Evolutionary conservation across 1,140 invertebrate genomes (phyloP).

Genomic region (Mercenaria mercenaria): DNA sequence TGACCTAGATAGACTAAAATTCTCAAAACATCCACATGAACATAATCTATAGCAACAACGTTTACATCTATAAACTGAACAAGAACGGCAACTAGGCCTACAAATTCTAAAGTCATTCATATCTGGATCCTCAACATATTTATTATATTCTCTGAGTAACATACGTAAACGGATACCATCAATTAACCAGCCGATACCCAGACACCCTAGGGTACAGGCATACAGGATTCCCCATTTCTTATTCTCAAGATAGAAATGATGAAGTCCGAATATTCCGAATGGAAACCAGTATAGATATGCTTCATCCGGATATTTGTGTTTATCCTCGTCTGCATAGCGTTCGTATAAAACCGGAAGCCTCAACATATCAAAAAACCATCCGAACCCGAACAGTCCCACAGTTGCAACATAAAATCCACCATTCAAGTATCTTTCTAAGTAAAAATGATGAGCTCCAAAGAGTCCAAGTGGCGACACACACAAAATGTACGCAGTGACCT

Average conservation of each 20-base stretch:
- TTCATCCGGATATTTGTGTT: conserved; percentile 67
- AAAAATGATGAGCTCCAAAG: conserved; percentile 68
- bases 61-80: conserved; percentile 41
- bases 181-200: conserved; percentile 60
- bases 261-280: conserved; percentile 68
- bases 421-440: conserved; percentile 54
- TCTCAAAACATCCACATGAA: conserved; percentile 27
- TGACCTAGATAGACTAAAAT: conserved; percentile 40
- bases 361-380: conserved; percentile 67
- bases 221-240: conserved; percentile 63
- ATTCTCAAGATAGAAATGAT: conserved; percentile 66
- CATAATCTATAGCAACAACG: conserved; percentile 27
- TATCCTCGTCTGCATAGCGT: conserved; percentile 47
- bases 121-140: conserved; percentile 44
- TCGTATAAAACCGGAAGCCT: conserved; percentile 60
- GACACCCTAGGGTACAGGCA: conserved; percentile 56
- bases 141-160: conserved; percentile 59
- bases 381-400: conserved; percentile 62
- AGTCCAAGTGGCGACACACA: conserved; percentile 61
- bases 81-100: conserved; percentile 40
- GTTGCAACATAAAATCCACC: conserved; percentile 58
- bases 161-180: conserved; percentile 43
- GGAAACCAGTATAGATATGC: conserved; percentile 66
- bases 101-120: conserved; percentile 54
- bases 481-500: conserved; percentile 55